Evolutionary conservation across 2,888 invertebrate genomes (phyloP), one percentile per base, ranked within the genome.

Genomic region (Cephus pulcher): DNA sequence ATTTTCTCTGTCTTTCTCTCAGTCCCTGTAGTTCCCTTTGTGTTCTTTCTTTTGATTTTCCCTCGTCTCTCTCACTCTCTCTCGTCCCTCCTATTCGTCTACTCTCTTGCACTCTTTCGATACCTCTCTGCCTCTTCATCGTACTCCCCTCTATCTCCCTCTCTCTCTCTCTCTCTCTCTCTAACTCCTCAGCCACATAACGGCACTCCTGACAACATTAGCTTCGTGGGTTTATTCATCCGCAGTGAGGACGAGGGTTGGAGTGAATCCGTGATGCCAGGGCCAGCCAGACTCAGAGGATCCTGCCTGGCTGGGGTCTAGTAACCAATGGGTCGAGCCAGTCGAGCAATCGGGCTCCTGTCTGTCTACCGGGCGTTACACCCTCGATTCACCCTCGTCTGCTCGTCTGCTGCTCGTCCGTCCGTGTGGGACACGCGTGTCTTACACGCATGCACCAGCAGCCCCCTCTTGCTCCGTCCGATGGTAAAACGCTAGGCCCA

Each of bases 191-290:
- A 35, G 33, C 69, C 73, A 74, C 34, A 76, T 68, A 56, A 56
- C 32, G n/a, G 35, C 70, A 74, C 37, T 33, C 71, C 32, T 77
- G 69, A 34, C 76, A 74, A 37, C 73, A 74, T 35, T 40, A 75
- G 35, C 69, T 70, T 40, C 78, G 74, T 79, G 80, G 78, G 83
- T 85, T 85, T 86, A 84, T 86, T 86, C 84, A 86, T 81, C 82
- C 82, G 82, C 84, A 77, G n/a, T 80, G 84, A 83, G 82, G 80
- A 81, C 76, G 82, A 80, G 85, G 81, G 40, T 15, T 30, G 73
- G 34, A 40, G 33, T 69, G 70, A 75, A 12, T 37, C 56, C 74
- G 33, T 74, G 34, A 69, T 37, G 68, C 37, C n/a, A 69, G 35
- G 56, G 6, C 23, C 68, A 74, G 74, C 68, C 74, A 69, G 30